These are phyloP conservation scores for Tetragonula carbonaria DNA, from an alignment of 2,888 invertebrate genomes.

Conservation along the genomic window DNA sequence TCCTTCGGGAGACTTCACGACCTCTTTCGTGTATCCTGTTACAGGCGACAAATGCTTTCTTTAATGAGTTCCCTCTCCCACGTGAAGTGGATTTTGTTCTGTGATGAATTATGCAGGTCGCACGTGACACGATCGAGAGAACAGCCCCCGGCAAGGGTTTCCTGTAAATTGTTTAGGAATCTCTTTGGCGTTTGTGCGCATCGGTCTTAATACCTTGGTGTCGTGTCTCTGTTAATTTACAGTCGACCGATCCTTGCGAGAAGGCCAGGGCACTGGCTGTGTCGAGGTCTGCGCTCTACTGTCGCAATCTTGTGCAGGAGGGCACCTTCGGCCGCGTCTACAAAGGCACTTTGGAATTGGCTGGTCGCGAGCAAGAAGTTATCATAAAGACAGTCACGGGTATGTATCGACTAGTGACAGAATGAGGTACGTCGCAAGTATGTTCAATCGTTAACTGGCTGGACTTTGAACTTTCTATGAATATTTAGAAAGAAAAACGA, in stretches of 20 bases:
- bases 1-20: constrained; percentile 45
- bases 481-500: too few relatives aligned
- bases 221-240: constrained; percentile 37
- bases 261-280: constrained; percentile 87
- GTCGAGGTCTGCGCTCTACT: constrained; percentile 86
- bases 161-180: constrained; percentile 36
- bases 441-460: too few relatives aligned
- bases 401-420: constrained; percentile 83
- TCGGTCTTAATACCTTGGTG: constrained; percentile 8
- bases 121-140: constrained; percentile 13
- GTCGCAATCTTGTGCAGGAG: constrained; percentile 88
- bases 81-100: constrained; percentile 36
- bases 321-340: constrained; percentile 96
- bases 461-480: too few relatives aligned
- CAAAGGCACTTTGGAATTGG: constrained; percentile 89
- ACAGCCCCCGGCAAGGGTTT: neutral
- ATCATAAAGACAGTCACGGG: constrained; percentile 94
- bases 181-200: neutral
- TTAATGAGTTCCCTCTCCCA: constrained; percentile 57
- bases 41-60: constrained; percentile 66
- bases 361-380: constrained; percentile 89
- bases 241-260: constrained; percentile 86
- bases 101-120: constrained; percentile 63
- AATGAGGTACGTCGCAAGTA: too few relatives aligned
- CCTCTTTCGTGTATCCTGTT: constrained; percentile 56